Evolutionary conservation across 2,797 vertebrate genomes (phyloP).

Genomic region (Anguilla anguilla): DNA sequence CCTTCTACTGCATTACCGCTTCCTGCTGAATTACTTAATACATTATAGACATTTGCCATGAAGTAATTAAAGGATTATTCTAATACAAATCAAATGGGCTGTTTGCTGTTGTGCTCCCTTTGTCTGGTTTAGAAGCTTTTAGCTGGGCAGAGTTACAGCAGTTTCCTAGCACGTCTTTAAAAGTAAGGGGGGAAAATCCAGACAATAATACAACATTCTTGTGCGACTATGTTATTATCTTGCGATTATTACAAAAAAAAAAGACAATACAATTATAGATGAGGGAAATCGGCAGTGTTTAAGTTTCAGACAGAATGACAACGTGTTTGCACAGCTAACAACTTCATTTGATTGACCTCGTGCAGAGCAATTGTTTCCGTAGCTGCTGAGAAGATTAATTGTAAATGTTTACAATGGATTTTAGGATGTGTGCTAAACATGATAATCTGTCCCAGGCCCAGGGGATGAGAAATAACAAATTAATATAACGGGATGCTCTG

Average conservation of each 20-base stretch:
- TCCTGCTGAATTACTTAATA: conserved; percentile 75
- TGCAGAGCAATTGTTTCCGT: conserved; percentile 23
- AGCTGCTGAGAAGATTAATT: conserved; percentile 67
- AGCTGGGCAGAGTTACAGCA: conserved; percentile 46
- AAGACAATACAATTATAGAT: conserved; percentile 1
- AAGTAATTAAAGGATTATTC: conserved; percentile 81
- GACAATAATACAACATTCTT: conserved; percentile 29
- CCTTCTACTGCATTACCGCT: conserved; percentile 71
- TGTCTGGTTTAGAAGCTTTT: conserved; percentile 59
- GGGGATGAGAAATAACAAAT: conserved; percentile 69
- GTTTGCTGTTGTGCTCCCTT: conserved; percentile 67
- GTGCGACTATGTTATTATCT: conserved; percentile 39
- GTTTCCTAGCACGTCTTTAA: conserved; percentile 34
- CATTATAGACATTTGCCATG: conserved; percentile 72
- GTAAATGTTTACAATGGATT: conserved; percentile 79
- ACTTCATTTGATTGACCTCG: conserved; percentile 75
- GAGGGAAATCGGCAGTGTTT: background rate
- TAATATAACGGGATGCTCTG: conserved; percentile 65
- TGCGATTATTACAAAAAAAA: conserved; percentile 23
- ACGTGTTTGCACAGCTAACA: conserved; percentile 68
- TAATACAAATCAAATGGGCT: conserved; percentile 67
- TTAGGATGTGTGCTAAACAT: conserved; percentile 72
- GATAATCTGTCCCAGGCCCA: conserved; percentile 71
- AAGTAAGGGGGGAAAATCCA: conserved; percentile 39
- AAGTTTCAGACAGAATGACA: conserved; percentile 61